These are phyloP conservation scores for Epizoanthus fatuus DNA, from an alignment of 92 coral and sea anemone species.

Conservation along the genomic window DNA sequence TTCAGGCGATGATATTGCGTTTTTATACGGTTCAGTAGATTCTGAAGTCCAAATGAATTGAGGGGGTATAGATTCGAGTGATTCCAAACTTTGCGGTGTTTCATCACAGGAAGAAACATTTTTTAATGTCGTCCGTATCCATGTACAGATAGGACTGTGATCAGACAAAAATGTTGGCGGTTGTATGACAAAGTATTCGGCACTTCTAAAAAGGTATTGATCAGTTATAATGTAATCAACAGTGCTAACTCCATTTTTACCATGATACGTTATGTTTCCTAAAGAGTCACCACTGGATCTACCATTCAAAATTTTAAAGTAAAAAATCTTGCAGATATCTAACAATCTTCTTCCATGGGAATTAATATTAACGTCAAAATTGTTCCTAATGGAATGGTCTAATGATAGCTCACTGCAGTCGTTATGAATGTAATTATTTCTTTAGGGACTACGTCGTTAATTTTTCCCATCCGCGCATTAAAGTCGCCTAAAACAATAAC, in stretches of 20 bases:
- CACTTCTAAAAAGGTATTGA: slow-evolving; percentile 40
- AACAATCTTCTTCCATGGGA: slow-evolving; percentile 49
- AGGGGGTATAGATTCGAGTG: slow-evolving; percentile 52
- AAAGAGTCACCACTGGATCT: slow-evolving; percentile 59
- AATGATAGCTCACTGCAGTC: slow-evolving; percentile 39
- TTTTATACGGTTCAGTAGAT: slow-evolving; percentile 36
- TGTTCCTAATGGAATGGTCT: background rate
- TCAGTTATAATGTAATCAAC: slow-evolving; percentile 56
- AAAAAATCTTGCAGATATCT: slow-evolving; percentile 49
- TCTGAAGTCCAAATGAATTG: slow-evolving; percentile 62
- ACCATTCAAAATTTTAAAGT: slow-evolving; percentile 62
- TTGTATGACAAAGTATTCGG: slow-evolving; percentile 48
- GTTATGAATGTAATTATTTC: slow-evolving; percentile 30
- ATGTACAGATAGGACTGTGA: slow-evolving; percentile 49
- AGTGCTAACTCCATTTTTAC: slow-evolving; percentile 53
- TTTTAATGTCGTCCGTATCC: slow-evolving; percentile 42
- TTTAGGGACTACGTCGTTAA: slow-evolving; percentile 42
- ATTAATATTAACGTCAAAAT: slow-evolving; percentile 17
- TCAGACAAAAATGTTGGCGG: slow-evolving; percentile 41
- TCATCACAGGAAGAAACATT: slow-evolving; percentile 1
- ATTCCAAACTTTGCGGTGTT: slow-evolving; percentile 17
- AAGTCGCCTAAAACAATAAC: slow-evolving; percentile 46
- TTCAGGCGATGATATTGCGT: slow-evolving; percentile 42
- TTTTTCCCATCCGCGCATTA: slow-evolving; percentile 39
- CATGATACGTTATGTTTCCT: slow-evolving; percentile 41